A percentile compares a stretch with the other conserved stretches of the same genome.
These are phyloP conservation scores for Pelosia muscerda DNA, from an alignment of 2,888 invertebrate species.

Conservation along the genomic window DNA sequence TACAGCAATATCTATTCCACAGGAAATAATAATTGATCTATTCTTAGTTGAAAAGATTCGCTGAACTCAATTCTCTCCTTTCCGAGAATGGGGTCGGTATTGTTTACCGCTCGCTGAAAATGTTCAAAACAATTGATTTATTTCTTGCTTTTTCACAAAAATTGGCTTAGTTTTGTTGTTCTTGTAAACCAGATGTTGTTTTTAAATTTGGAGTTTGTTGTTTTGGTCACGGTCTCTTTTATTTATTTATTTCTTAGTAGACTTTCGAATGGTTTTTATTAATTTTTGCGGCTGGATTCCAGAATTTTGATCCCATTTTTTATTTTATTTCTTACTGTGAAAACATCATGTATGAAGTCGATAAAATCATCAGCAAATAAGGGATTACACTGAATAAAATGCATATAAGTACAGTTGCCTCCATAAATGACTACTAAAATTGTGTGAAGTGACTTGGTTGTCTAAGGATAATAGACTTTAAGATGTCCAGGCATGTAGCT, in stretches of 20 bases:
- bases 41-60: constrained; percentile 18
- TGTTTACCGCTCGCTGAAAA: constrained; percentile 21
- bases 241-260: no score
- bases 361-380: no score
- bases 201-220: constrained; percentile 2
- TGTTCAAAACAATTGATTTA: constrained; percentile 24
- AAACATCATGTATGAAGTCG: no score
- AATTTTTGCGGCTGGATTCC: background rate
- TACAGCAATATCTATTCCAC: background rate
- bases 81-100: constrained; percentile 21
- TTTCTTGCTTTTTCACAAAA: constrained; percentile 12
- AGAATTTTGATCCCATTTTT: no score
- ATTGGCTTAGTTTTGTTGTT: constrained; percentile 17
- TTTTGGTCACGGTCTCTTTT: background rate
- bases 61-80: constrained; percentile 12
- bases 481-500: no score
- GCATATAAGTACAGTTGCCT: no score
- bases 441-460: no score
- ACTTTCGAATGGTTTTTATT: background rate
- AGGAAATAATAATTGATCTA: constrained; percentile 9
- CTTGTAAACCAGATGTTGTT: constrained; percentile 1
- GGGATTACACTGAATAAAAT: no score
- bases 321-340: no score
- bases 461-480: no score
- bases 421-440: no score